Conservation (phyloP, 2,797 vertebrate genomes). For the Coilia nasus region DNA sequence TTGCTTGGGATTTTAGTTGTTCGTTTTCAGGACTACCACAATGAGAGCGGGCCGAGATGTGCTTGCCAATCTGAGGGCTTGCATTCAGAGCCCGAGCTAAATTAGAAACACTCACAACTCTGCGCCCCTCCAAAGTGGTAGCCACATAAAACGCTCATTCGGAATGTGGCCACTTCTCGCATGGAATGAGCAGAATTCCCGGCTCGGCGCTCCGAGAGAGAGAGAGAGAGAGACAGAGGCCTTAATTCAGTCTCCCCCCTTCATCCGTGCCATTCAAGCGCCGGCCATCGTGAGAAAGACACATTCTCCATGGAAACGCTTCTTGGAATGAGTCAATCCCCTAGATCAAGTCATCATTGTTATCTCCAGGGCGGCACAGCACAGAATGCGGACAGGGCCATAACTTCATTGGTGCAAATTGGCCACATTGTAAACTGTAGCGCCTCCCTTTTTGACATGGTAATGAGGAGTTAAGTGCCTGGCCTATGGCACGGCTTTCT, state of each 20-base stretch:
- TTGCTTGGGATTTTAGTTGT: background rate
- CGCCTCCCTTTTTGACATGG: conserved; percentile 76
- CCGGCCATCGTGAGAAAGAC: conserved; percentile 58
- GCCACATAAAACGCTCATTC: conserved; percentile 64
- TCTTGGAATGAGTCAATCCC: conserved; percentile 75
- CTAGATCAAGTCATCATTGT: conserved; percentile 74
- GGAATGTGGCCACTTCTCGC: conserved; percentile 68
- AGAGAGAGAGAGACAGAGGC: conserved; percentile 66
- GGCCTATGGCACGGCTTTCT: conserved; percentile 64
- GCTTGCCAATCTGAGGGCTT: conserved; percentile 20
- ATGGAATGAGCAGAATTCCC: conserved; percentile 71
- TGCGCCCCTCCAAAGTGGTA: conserved; percentile 61
- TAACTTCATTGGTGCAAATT: conserved; percentile 83
- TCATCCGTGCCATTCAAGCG: conserved; percentile 48
- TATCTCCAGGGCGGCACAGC: conserved; percentile 61
- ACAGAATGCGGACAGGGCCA: conserved; percentile 58
- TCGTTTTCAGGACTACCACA: background rate
- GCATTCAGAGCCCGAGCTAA: conserved; percentile 51
- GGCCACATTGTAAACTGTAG: conserved; percentile 72
- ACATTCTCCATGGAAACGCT: conserved; percentile 73
- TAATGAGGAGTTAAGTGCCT: conserved; percentile 80
- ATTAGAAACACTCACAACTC: conserved; percentile 61
- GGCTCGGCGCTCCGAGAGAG: conserved; percentile 55
- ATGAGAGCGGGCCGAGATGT: conserved; percentile 24
- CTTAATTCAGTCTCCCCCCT: conserved; percentile 67